phyloP scores from a whole-genome alignment of 1,140 invertebrate genomes.

The Conus ventricosus region DNA sequence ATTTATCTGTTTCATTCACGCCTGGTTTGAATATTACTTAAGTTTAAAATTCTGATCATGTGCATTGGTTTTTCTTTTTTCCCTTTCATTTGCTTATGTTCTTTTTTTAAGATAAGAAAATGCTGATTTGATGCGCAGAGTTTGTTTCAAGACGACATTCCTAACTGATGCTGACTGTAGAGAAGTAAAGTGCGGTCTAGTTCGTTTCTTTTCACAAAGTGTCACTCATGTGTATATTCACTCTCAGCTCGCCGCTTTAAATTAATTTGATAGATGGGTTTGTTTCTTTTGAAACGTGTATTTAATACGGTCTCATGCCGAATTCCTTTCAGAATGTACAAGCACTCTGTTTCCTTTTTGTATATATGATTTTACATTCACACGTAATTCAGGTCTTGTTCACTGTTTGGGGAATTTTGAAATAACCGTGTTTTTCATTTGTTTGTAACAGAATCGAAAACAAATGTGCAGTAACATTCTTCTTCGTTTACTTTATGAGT shows the following conservation, averaged over 20 bases:
- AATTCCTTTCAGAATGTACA: neutral
- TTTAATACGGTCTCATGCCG: neutral
- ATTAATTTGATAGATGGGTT: neutral
- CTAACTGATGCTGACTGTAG: neutral
- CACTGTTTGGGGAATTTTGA: neutral
- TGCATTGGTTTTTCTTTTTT: slow-evolving; percentile 15
- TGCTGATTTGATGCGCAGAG: slow-evolving; percentile 37
- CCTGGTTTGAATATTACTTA: neutral
- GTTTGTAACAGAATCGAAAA: neutral
- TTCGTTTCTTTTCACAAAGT: neutral
- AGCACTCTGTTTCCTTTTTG: neutral
- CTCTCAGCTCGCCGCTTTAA: neutral
- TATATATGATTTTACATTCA: neutral
- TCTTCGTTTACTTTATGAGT: neutral
- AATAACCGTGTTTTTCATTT: neutral
- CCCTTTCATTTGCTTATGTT: slow-evolving; percentile 3
- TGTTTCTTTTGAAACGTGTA: neutral
- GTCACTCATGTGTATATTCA: neutral
- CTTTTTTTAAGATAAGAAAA: slow-evolving; percentile 19
- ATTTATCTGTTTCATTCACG: neutral
- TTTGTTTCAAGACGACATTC: neutral
- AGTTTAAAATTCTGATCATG: neutral
- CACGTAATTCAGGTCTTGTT: neutral
- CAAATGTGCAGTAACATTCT: neutral
- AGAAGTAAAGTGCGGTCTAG: neutral